Base-by-base conservation (phyloP, 2,888 invertebrate genomes). In the Hirtodrosophila duncani region DNA sequence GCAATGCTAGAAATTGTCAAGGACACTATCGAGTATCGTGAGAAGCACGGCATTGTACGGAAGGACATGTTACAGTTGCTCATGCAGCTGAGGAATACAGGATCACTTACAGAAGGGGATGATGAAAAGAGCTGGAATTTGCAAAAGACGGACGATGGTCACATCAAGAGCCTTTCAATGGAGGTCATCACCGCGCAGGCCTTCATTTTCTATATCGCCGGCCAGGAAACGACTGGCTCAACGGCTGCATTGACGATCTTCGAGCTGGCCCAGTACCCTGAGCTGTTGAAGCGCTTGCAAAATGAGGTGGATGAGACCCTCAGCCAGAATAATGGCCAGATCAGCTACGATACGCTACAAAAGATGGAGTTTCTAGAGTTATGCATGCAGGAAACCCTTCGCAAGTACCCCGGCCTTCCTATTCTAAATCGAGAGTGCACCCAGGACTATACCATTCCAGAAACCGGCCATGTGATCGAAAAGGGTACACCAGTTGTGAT, bases 51-150 rank as follows among this genome's bases (percentile, higher is more conserved):
- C 20, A 75, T 86, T 21, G 70, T 79, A 6, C 83, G 88, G 14
- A 85, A 86, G 45, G 88, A 89, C 59, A 79, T 88, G 51, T 70
- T 89, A 64, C 87, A 89, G 49, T 62, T 88, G 26, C 62, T 89
- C 37, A 86, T 88, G 60, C 84, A 88, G 50, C 50, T 88, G 1
- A 83, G 86, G 16, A 87, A 87, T 17, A 81, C 75, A 0, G 85
- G 83, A 24, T 80, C 66, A 51, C 63, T 84, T 5, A n/a, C n/a
- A n/a, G 72, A 68, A 14, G 63, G 62, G 2, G 82, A 82, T 23
- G 82, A 85, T 43, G 57, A 44, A 14, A 70, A 69, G 3, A 48
- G 20, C 11, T 80, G 69, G 56, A 71, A 77, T 3, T 45, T 75
- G 2, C 62, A 84, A 26, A 67, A 46, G 4, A 34, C 65, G 0